These are phyloP conservation scores for Lophochroa leadbeateri DNA, from an alignment of 2,113 vertebrate species.

Conservation along the genomic window DNA sequence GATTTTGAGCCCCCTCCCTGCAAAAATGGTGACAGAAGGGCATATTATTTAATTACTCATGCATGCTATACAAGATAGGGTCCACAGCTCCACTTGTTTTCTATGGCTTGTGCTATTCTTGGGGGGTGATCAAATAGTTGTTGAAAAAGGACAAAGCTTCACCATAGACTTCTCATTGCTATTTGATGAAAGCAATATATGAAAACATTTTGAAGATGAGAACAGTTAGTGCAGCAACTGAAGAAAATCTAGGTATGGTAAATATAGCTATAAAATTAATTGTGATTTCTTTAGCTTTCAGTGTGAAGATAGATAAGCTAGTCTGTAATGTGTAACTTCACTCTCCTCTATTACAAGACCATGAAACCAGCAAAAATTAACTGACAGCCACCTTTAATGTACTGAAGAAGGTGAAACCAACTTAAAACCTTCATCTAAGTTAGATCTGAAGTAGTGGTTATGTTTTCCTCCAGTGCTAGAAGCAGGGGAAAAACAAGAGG, in stretches of 20 bases:
- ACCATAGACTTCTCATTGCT: not conserved
- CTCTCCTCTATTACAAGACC: not conserved
- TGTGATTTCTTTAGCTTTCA: not conserved
- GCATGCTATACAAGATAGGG: conserved; percentile 31
- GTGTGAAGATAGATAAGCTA: not conserved
- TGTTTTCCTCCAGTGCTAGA: not conserved
- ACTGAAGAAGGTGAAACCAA: not conserved
- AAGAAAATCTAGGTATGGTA: not conserved
- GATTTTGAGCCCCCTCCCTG: conserved; percentile 38
- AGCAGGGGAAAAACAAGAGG: not conserved
- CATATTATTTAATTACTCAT: conserved; percentile 61
- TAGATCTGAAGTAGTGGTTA: not conserved
- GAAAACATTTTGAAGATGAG: not conserved
- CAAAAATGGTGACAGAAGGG: conserved; percentile 60
- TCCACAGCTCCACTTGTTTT: conserved; percentile 32
- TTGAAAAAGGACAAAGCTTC: conserved; percentile 20
- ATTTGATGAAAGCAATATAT: not conserved
- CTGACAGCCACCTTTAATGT: not conserved
- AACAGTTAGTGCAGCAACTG: not conserved
- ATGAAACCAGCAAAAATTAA: not conserved
- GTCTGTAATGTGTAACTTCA: not conserved
- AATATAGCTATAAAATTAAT: not conserved
- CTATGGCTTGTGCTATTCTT: not conserved
- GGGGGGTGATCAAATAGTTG: not conserved
- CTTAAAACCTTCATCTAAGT: not conserved